Percentiles rank a stretch among this genome's conserved stretches.
Evolutionary conservation across 1,140 invertebrate genomes (phyloP).

Genomic region (Chymomyza costata): DNA sequence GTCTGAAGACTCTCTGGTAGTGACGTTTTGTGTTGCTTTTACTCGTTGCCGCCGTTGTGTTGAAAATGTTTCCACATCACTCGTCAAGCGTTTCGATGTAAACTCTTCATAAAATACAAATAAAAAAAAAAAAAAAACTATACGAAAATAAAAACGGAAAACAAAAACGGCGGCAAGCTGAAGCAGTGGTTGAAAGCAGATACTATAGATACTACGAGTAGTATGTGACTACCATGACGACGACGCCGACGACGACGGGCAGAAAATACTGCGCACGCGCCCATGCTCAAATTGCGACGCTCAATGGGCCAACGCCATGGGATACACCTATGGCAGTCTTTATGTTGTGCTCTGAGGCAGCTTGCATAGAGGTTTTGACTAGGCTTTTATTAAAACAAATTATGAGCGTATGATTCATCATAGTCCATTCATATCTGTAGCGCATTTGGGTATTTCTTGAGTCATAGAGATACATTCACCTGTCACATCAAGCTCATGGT

Average conservation of each 20-base stretch:
- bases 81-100: slow-evolving; percentile 74
- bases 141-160: slow-evolving; percentile 46
- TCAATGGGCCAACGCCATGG: slow-evolving; percentile 10
- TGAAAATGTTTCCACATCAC: slow-evolving; percentile 75
- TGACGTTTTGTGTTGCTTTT: slow-evolving; percentile 34
- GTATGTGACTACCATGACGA: slow-evolving; percentile 49
- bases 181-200: slow-evolving; percentile 50
- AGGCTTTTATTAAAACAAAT: no score
- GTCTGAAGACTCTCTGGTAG: slow-evolving; percentile 53
- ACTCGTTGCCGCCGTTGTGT: slow-evolving; percentile 43
- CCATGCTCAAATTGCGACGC: slow-evolving; percentile 53
- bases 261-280: slow-evolving; percentile 60
- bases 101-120: slow-evolving; percentile 49
- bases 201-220: slow-evolving; percentile 18
- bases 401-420: no score
- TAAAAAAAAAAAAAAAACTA: slow-evolving; percentile 24
- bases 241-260: slow-evolving; percentile 31
- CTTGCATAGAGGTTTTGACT: no score
- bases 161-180: slow-evolving; percentile 21
- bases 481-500: no score
- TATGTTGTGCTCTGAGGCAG: slow-evolving; percentile 43
- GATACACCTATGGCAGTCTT: slow-evolving; percentile 13
- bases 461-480: no score
- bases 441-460: no score
- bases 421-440: no score